These are phyloP conservation scores for Serripes groenlandicus DNA, from an alignment of 2,888 invertebrate species.

Conservation along the genomic window DNA sequence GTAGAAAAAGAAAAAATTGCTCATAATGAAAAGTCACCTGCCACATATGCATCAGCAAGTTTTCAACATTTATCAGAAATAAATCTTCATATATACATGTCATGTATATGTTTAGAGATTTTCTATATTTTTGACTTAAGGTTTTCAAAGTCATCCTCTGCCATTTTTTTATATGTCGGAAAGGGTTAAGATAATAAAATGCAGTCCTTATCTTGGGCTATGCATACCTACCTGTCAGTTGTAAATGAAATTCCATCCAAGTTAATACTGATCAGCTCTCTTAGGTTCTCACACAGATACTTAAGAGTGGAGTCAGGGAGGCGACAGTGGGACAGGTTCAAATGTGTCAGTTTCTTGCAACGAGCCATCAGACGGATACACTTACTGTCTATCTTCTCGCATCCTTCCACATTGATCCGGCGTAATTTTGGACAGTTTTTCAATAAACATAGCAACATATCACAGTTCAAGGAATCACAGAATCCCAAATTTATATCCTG, in stretches of 20 bases:
- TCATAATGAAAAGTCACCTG: too few relatives aligned
- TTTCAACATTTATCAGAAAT: too few relatives aligned
- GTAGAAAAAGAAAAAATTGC: too few relatives aligned
- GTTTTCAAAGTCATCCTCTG: too few relatives aligned
- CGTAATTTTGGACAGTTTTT: conserved; percentile 67
- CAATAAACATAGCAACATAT: conserved; percentile 66
- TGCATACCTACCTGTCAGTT: conserved; percentile 70
- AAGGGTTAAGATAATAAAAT: too few relatives aligned
- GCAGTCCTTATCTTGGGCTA: background rate
- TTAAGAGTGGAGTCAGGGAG: conserved; percentile 65
- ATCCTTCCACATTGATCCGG: conserved; percentile 76
- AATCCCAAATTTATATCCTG: conserved; percentile 75
- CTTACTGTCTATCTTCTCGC: conserved; percentile 63
- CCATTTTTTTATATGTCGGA: too few relatives aligned
- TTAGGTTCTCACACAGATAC: conserved; percentile 63
- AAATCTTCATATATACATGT: too few relatives aligned
- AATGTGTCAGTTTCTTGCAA: conserved; percentile 52
- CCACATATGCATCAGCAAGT: too few relatives aligned
- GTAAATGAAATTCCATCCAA: conserved; percentile 78
- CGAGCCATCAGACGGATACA: conserved; percentile 58
- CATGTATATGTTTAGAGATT: too few relatives aligned
- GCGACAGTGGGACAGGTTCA: conserved; percentile 78
- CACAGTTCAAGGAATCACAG: conserved; percentile 66
- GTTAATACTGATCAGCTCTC: conserved; percentile 68
- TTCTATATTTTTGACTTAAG: too few relatives aligned